phyloP scores from a whole-genome alignment of 2,797 vertebrate genomes.

The Triplophysa yarkandensis region DNA sequence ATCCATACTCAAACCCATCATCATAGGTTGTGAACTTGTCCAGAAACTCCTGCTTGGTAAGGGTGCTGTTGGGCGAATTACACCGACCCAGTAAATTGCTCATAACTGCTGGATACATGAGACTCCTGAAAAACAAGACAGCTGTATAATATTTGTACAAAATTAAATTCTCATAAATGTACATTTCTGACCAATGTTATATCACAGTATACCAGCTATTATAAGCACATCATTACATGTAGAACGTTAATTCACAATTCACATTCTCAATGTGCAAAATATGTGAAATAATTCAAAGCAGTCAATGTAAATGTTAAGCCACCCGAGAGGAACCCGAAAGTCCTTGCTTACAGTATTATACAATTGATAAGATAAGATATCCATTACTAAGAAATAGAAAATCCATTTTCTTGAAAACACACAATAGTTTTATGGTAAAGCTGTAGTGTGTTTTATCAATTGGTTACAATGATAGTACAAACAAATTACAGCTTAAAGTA shows the following conservation, averaged over 20 bases:
- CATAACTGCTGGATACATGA: conserved; percentile 78
- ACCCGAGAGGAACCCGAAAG: neutral
- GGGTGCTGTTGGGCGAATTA: conserved; percentile 64
- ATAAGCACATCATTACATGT: neutral
- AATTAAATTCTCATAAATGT: neutral
- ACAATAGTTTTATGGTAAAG: neutral
- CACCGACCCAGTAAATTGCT: conserved; percentile 77
- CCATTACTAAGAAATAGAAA: neutral
- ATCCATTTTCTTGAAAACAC: neutral
- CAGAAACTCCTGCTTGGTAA: conserved; percentile 72
- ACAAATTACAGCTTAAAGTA: neutral
- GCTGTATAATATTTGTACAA: neutral
- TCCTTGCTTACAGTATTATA: neutral
- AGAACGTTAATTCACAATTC: neutral
- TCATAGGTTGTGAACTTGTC: conserved; percentile 78
- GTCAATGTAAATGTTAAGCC: neutral
- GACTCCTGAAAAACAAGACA: conserved; percentile 59
- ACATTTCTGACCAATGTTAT: neutral
- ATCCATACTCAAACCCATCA: conserved; percentile 78
- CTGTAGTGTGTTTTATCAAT: neutral
- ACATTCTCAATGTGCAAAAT: neutral
- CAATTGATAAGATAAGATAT: neutral
- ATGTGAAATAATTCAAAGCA: neutral
- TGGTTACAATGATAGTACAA: neutral
- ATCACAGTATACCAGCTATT: neutral